phyloP scores from a whole-genome alignment of 2,797 vertebrate species.

The Onychomys leucogaster region DNA sequence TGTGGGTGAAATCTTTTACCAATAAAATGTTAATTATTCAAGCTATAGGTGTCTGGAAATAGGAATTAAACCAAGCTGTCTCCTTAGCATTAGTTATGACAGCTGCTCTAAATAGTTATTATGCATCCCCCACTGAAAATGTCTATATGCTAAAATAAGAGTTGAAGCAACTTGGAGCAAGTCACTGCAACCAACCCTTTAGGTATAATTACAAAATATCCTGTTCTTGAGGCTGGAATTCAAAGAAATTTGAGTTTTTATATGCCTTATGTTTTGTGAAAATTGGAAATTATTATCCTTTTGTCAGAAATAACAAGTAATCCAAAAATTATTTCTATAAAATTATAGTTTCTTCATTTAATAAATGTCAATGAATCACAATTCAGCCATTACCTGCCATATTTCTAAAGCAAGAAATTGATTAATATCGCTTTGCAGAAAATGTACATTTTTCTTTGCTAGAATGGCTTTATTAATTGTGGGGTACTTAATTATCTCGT shows the following conservation, averaged over 20 bases:
- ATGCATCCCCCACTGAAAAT: not conserved
- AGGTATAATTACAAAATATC: constrained; percentile 2
- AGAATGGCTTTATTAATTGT: constrained; percentile 29
- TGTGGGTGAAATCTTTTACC: constrained; percentile 60
- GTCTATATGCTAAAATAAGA: not conserved
- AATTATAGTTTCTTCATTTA: constrained; percentile 25
- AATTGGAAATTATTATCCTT: constrained; percentile 24
- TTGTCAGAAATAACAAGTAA: constrained; percentile 51
- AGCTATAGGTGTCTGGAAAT: constrained; percentile 62
- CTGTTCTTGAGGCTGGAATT: constrained; percentile 46
- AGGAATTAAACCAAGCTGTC: constrained; percentile 51
- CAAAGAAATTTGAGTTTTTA: not conserved
- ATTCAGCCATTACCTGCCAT: not conserved
- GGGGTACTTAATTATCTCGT: not conserved
- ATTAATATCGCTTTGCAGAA: constrained; percentile 45
- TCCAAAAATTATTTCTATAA: constrained; percentile 45
- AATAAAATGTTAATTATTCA: constrained; percentile 60
- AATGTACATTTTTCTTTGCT: not conserved
- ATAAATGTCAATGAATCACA: constrained; percentile 17
- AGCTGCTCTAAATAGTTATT: constrained; percentile 52
- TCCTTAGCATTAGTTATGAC: constrained; percentile 55
- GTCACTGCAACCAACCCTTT: constrained; percentile 21
- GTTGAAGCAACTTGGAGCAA: not conserved
- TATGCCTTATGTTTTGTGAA: constrained; percentile 35
- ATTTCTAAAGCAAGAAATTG: not conserved